phyloP scores from a whole-genome alignment of 2,113 vertebrate genomes.

The Steatornis caripensis region DNA sequence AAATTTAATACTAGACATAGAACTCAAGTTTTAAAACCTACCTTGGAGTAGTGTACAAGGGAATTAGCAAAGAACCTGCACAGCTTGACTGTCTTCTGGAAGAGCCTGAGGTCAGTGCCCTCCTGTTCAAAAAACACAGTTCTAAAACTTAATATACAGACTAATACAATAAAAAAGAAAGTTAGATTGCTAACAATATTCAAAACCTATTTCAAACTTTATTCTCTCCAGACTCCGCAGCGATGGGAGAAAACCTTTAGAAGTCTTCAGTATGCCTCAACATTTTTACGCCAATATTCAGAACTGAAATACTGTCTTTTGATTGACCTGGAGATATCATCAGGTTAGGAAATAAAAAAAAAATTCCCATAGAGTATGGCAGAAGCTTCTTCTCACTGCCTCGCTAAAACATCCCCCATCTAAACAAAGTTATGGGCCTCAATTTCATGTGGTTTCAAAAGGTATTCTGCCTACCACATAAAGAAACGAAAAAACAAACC shows the following conservation, averaged over 20 bases:
- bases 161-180: not conserved
- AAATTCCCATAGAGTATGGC: not conserved
- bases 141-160: not conserved
- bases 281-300: not conserved
- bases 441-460: not conserved
- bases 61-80: slow-evolving; percentile 96
- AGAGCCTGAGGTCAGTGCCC: slow-evolving; percentile 79
- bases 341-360: not conserved
- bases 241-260: not conserved
- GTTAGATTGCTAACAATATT: not conserved
- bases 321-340: not conserved
- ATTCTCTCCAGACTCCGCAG: not conserved
- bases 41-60: slow-evolving; percentile 93
- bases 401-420: not conserved
- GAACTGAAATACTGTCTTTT: not conserved
- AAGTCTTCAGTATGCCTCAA: not conserved
- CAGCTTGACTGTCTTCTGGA: slow-evolving; percentile 91
- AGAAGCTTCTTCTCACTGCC: not conserved
- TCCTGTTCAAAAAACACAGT: slow-evolving; percentile 72
- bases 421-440: not conserved
- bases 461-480: not conserved
- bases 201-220: not conserved
- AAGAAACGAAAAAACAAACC: not conserved
- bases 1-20: not conserved
- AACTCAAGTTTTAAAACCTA: slow-evolving; percentile 50